Percentiles rank a stretch among this genome's conserved stretches.
These are phyloP conservation scores for Drosophila punjabiensis DNA, from an alignment of 1,140 invertebrate genomes.

Conservation along the genomic window DNA sequence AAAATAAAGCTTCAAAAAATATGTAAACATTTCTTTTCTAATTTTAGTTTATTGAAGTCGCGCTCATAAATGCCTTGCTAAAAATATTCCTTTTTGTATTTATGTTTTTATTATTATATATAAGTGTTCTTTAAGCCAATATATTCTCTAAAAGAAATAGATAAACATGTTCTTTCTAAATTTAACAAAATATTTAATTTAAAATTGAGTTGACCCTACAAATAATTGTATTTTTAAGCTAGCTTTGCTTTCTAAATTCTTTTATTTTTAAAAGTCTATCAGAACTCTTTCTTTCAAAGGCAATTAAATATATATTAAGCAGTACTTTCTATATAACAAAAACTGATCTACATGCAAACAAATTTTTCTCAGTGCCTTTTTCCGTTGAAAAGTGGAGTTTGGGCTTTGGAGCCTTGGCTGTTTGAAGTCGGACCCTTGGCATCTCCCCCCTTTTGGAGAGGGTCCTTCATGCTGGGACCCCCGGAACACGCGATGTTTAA, in stretches of 20 bases:
- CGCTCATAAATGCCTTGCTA: too few species aligned
- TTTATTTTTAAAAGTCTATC: neutral
- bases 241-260: neutral
- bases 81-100: too few species aligned
- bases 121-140: neutral
- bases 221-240: neutral
- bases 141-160: neutral
- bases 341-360: neutral
- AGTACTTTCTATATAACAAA: neutral
- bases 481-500: conserved; percentile 48
- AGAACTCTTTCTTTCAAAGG: neutral
- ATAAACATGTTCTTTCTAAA: neutral
- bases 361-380: neutral
- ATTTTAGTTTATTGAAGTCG: too few species aligned
- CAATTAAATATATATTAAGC: neutral
- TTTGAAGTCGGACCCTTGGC: conserved; percentile 46
- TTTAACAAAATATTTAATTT: neutral
- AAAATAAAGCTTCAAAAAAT: too few species aligned
- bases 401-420: conserved; percentile 40
- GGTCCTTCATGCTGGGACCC: conserved; percentile 43
- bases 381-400: conserved; percentile 44
- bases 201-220: neutral
- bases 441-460: conserved; percentile 18
- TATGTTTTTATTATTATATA: too few species aligned
- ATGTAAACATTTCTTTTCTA: too few species aligned